Base-by-base conservation (phyloP, 2,888 invertebrate genomes). In the Pediacus dermestoides region DNA sequence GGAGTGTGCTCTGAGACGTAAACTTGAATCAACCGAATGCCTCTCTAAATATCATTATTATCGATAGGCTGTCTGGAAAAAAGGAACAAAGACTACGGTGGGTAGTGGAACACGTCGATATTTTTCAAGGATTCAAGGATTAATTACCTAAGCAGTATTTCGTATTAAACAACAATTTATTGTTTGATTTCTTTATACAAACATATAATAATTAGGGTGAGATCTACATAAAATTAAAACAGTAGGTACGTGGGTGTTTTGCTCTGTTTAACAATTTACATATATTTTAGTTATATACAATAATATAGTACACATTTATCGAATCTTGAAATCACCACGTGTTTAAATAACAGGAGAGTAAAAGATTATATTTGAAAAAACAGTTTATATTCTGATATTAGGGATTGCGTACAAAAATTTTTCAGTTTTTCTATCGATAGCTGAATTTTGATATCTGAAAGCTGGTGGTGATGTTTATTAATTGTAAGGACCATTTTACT, bases 1-100 rank as follows among this genome's bases (percentile, higher is more conserved):
- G 64, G 58, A 55, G 60, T 65, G 64, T 54, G 53, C 62, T 53
- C 49, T 28, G 13, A 28, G 10, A 28, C 28, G 28, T 28, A 14
- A 28, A 28, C 28, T 28, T 34, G 41, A 37, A 31, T 41, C 43
- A 44, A 37, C 39, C 44, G 46, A 18, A 46, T 46, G 43, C 45
- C 38, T 45, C n/a, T n/a, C 42, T 42, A 45, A 45, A 45, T 45
- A 45, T 46, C 42, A 46, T 46, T 46, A 46, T 32, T 39, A 34
- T 14, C 42, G 39, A 36, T 37, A 23, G n/a, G n/a, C n/a, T n/a
- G 45, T 39, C 40, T 40, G 37, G 45, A 34, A 42, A 42, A 45
- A 45, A 18, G 21, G n/a, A 7, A n/a, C n/a, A n/a, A n/a, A n/a
- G n/a, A n/a, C n/a, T n/a, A n/a, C n/a, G n/a, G n/a, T n/a, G n/a